phyloP scores from a whole-genome alignment of 2,888 invertebrate genomes.

The Cephus rjabovi region DNA sequence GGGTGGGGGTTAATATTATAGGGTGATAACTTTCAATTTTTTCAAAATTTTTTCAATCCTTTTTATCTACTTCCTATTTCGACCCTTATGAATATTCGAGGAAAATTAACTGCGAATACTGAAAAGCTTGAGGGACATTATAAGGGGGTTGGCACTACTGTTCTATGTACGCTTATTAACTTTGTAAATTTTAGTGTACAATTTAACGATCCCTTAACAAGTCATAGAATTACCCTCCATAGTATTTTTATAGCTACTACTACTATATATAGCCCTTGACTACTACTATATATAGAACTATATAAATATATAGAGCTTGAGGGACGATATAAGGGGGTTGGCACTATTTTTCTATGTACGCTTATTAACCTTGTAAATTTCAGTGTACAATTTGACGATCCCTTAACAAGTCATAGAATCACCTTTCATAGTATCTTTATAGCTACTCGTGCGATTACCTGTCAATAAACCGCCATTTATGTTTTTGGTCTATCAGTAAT shows the following conservation, averaged over 20 bases:
- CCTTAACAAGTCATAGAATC: background rate
- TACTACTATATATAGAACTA: too few species aligned
- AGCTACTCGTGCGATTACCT: background rate
- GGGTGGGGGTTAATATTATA: too few species aligned
- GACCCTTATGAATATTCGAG: background rate
- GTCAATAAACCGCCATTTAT: background rate
- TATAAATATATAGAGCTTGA: background rate
- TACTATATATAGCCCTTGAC: too few species aligned
- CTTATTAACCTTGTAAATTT: background rate
- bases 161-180: too few species aligned
- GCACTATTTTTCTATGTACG: too few species aligned
- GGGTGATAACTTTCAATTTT: background rate
- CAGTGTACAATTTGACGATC: background rate
- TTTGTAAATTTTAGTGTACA: background rate
- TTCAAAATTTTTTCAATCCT: background rate
- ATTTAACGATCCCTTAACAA: background rate
- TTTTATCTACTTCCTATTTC: background rate
- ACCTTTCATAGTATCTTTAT: background rate
- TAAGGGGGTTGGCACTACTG: too few species aligned
- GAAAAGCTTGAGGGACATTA: background rate
- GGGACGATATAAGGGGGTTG: background rate
- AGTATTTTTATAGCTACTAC: background rate
- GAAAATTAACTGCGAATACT: background rate
- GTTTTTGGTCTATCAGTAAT: background rate
- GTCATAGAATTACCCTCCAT: background rate